Evolutionary conservation across 2,888 invertebrate species (phyloP).

Genomic region (Scelioninae gen. 1): DNA sequence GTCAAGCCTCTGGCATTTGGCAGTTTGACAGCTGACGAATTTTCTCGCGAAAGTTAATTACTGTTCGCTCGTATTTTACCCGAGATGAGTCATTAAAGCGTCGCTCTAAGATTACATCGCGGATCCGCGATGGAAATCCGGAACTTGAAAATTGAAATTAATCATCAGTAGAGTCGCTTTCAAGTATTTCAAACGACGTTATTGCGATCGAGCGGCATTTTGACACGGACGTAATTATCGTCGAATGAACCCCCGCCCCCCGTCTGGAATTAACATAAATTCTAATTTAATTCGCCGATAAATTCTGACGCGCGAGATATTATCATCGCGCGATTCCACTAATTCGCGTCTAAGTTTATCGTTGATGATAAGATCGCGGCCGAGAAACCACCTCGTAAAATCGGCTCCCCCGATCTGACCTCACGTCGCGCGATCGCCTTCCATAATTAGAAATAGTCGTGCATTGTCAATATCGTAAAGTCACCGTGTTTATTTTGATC

Average conservation of each 20-base stretch:
- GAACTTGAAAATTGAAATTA: slow-evolving; percentile 17
- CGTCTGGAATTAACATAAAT: slow-evolving; percentile 81
- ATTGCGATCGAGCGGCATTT: slow-evolving; percentile 6
- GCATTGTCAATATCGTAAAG: slow-evolving; percentile 55
- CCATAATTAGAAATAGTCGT: slow-evolving; percentile 60
- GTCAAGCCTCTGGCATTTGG: slow-evolving; percentile 59
- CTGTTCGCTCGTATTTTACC: slow-evolving; percentile 46
- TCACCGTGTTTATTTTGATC: slow-evolving; percentile 34
- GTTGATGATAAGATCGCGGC: slow-evolving; percentile 72
- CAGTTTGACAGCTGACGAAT: slow-evolving; percentile 64
- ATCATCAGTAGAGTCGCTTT: not conserved
- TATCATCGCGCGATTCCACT: slow-evolving; percentile 81
- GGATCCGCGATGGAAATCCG: not conserved
- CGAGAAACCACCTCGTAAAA: slow-evolving; percentile 76
- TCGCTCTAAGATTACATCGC: slow-evolving; percentile 27
- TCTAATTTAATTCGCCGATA: slow-evolving; percentile 83
- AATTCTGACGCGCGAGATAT: slow-evolving; percentile 79
- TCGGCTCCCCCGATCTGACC: slow-evolving; percentile 72
- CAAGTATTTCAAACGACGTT: slow-evolving; percentile 2
- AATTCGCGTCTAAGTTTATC: slow-evolving; percentile 83
- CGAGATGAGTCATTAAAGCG: slow-evolving; percentile 42
- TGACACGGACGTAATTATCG: slow-evolving; percentile 29
- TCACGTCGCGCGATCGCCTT: slow-evolving; percentile 57
- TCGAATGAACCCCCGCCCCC: slow-evolving; percentile 20
- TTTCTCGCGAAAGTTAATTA: slow-evolving; percentile 66